Conservation (phyloP, 35 echinoderm and acorn worm genomes). For the Lytechinus variegatus region DNA sequence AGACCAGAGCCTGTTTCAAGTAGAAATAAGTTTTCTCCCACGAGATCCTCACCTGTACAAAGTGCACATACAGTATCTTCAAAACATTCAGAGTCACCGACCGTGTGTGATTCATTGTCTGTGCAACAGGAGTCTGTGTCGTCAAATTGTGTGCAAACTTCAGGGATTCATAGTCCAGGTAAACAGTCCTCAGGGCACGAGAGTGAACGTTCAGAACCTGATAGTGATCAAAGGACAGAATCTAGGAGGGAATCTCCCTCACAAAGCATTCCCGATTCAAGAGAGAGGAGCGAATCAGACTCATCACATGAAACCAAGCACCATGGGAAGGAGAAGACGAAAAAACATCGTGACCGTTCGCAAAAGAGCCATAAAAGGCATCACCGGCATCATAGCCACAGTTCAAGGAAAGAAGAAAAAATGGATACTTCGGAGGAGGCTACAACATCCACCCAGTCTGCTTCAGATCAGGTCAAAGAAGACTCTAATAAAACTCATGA, state of each 20-base stretch:
- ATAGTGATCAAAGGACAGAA: constrained; percentile 49
- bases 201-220: constrained; percentile 45
- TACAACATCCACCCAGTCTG: constrained; percentile 46
- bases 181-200: constrained; percentile 45
- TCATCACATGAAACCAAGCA: constrained; percentile 55
- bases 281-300: constrained; percentile 47
- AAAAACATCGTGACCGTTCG: constrained; percentile 80
- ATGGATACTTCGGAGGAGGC: constrained; percentile 52
- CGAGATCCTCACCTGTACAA: constrained; percentile 35
- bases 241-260: constrained; percentile 32
- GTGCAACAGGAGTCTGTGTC: constrained; percentile 36
- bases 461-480: constrained; percentile 43
- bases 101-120: constrained; percentile 36
- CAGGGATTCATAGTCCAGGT: constrained; percentile 50
- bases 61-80: constrained; percentile 18
- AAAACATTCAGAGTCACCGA: constrained; percentile 34
- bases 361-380: constrained; percentile 85
- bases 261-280: constrained; percentile 28
- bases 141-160: constrained; percentile 51
- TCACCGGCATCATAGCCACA: constrained; percentile 70
- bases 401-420: constrained; percentile 72
- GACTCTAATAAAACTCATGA: constrained; percentile 57
- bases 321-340: constrained; percentile 62
- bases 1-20: constrained; percentile 37
- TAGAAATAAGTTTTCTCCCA: not conserved